Conservation (phyloP, 2,113 vertebrate genomes). For the Ceyx margarethae region DNA sequence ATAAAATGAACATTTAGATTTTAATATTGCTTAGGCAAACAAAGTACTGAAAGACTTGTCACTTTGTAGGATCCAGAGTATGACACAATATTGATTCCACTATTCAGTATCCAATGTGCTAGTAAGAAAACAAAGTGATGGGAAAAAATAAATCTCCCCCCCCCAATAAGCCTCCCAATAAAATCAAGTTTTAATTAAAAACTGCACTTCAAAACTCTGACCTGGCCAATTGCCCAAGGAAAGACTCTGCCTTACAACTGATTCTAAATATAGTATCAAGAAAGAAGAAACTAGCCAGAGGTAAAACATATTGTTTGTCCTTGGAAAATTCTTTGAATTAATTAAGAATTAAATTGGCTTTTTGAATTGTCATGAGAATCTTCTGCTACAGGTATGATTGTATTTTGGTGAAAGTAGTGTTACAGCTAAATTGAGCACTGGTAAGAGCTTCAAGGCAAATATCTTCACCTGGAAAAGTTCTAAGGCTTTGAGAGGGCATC, state of each 20-base stretch:
- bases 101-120: not conserved
- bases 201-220: not conserved
- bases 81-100: not conserved
- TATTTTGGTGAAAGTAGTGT: not conserved
- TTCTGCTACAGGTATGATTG: not conserved
- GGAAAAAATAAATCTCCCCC: not conserved
- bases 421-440: not conserved
- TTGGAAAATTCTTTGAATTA: not conserved
- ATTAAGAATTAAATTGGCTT: not conserved
- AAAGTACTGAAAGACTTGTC: not conserved
- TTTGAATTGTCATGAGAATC: not conserved
- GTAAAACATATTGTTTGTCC: not conserved
- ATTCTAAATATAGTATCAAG: not conserved
- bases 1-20: not conserved
- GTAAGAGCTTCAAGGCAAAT: not conserved
- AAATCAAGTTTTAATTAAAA: conserved; percentile 12
- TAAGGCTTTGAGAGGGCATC: not conserved
- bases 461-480: not conserved
- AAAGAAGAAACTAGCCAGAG: not conserved
- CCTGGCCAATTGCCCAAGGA: not conserved
- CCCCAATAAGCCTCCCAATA: not conserved
- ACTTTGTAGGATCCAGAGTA: not conserved
- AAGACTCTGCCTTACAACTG: not conserved
- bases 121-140: not conserved
- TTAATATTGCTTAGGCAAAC: not conserved